Conservation (phyloP, 2,888 invertebrate genomes). For the Pristionchus entomophagus region DNA sequence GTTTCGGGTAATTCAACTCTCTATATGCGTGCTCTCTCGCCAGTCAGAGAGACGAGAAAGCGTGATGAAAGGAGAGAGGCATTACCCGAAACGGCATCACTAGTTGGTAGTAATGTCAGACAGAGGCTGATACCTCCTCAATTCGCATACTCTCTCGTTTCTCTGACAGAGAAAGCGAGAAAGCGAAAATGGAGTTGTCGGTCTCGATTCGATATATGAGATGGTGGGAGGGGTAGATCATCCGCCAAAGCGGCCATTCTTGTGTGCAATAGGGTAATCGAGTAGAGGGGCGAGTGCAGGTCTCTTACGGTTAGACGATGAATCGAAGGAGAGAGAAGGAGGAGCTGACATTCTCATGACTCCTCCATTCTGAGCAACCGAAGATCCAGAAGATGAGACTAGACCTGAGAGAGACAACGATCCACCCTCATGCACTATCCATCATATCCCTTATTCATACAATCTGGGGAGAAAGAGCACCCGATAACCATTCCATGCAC, state of each 20-base stretch:
- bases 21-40: too few relatives aligned
- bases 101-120: too few relatives aligned
- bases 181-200: too few relatives aligned
- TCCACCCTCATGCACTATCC: slow-evolving; percentile 34
- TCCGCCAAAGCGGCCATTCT: slow-evolving; percentile 33
- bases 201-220: too few relatives aligned
- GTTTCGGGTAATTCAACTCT: too few relatives aligned
- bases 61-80: too few relatives aligned
- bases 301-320: neutral
- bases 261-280: neutral
- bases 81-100: too few relatives aligned
- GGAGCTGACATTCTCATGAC: slow-evolving; percentile 22
- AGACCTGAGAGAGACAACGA: slow-evolving; percentile 27
- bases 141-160: too few relatives aligned
- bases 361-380: neutral
- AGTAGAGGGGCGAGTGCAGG: neutral
- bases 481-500: neutral
- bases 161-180: too few relatives aligned
- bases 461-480: neutral
- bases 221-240: neutral
- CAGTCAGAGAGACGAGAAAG: too few relatives aligned
- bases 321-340: slow-evolving; percentile 25
- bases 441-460: neutral
- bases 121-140: too few relatives aligned
- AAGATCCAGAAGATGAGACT: neutral